Conservation (phyloP, 2,113 vertebrate genomes). For the Eubucco bourcierii region DNA sequence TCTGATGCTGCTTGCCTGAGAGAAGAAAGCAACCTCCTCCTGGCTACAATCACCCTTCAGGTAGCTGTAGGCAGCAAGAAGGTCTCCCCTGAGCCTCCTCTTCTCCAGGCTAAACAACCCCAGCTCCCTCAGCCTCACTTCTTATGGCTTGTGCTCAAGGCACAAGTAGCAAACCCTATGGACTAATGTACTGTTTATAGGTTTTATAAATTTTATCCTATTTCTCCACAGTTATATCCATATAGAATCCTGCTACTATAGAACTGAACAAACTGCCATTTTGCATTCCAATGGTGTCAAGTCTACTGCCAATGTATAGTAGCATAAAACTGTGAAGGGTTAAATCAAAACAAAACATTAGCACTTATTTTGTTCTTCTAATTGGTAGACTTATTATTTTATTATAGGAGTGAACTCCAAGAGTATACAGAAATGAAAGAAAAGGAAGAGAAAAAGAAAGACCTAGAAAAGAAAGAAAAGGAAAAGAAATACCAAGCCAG, state of each 20-base stretch:
- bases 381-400: constrained; percentile 23
- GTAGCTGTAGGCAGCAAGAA: too few relatives aligned
- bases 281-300: neutral
- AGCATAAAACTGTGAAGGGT: neutral
- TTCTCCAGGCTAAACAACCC: too few relatives aligned
- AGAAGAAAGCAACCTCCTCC: too few relatives aligned
- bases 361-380: neutral
- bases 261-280: neutral
- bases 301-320: neutral
- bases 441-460: constrained; percentile 75
- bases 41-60: too few relatives aligned
- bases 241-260: neutral
- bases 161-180: neutral
- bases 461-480: constrained; percentile 78
- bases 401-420: constrained; percentile 82
- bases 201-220: neutral
- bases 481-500: constrained; percentile 79
- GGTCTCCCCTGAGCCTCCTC: too few relatives aligned
- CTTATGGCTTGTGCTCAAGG: too few relatives aligned
- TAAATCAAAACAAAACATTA: neutral
- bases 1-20: too few relatives aligned
- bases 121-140: too few relatives aligned
- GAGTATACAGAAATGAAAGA: constrained; percentile 79
- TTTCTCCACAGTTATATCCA: neutral
- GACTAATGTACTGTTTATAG: neutral